Evolutionary conservation across 2,797 vertebrate species (phyloP).

Genomic region (Sebastes hubbsi): DNA sequence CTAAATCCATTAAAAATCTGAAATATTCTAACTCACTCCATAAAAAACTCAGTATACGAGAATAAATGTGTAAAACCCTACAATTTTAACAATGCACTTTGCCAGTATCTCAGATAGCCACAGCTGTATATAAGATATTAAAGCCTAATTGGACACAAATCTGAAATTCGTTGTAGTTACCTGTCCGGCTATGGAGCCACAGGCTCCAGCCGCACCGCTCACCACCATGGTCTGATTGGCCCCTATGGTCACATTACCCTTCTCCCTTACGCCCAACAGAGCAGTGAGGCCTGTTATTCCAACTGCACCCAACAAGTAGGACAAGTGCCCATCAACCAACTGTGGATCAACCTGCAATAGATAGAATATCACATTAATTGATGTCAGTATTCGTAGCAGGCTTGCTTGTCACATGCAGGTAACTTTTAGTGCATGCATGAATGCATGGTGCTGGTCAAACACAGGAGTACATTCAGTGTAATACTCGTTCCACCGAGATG

Average conservation of each 20-base stretch:
- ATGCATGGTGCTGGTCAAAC: no score
- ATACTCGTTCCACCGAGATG: no score
- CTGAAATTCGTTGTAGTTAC: constrained; percentile 66
- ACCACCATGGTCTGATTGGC: constrained; percentile 94
- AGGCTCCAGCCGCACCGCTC: constrained; percentile 94
- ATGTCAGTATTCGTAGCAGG: background rate
- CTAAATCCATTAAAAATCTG: background rate
- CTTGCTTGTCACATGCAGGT: background rate
- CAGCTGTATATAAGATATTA: background rate
- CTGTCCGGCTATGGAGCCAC: constrained; percentile 95
- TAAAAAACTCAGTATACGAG: background rate
- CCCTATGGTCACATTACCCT: constrained; percentile 87
- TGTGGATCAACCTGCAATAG: constrained; percentile 85
- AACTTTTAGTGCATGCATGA: background rate
- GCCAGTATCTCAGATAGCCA: background rate
- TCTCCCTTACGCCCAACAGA: constrained; percentile 90
- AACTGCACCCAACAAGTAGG: constrained; percentile 91
- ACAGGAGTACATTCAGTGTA: no score
- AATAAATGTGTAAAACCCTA: background rate
- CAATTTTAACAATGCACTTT: background rate
- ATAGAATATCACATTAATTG: background rate
- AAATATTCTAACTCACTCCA: background rate
- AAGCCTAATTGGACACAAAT: background rate
- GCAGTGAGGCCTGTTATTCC: constrained; percentile 93
- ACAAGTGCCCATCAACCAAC: constrained; percentile 88